Evolutionary conservation across 2,113 vertebrate genomes (phyloP).

Genomic region (Pithys albifrons): DNA sequence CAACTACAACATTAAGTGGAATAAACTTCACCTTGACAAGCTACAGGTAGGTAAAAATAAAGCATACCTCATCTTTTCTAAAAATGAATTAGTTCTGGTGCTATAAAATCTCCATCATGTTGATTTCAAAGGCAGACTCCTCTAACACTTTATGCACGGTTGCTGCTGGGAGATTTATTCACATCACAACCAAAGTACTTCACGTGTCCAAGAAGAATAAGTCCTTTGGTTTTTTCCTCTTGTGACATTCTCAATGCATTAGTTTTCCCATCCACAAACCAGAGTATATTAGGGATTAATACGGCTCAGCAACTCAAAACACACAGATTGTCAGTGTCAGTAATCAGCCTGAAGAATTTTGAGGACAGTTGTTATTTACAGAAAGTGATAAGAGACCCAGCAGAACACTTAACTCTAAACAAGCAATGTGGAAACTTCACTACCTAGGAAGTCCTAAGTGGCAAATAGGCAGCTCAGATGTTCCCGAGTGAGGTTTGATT

Average conservation of each 20-base stretch:
- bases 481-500: neutral
- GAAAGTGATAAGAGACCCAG: constrained; percentile 27
- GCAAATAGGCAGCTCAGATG: constrained; percentile 30
- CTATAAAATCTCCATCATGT: neutral
- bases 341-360: constrained; percentile 49
- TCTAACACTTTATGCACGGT: neutral
- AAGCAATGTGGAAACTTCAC: constrained; percentile 44
- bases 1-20: neutral
- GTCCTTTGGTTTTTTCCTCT: constrained; percentile 27
- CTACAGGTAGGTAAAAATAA: neutral
- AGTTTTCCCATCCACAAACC: neutral
- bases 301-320: constrained; percentile 26
- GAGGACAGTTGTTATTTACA: constrained; percentile 59
- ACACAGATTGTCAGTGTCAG: constrained; percentile 28
- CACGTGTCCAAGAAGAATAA: neutral
- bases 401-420: constrained; percentile 55
- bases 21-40: neutral
- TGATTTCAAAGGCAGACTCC: neutral
- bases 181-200: neutral
- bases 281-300: constrained; percentile 39
- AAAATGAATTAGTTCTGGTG: neutral
- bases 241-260: neutral
- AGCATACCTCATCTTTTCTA: neutral
- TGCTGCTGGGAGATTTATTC: neutral
- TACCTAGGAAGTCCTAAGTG: constrained; percentile 32